Evolutionary conservation across 2,888 invertebrate species (phyloP), one percentile per base, ranked within the genome.

Genomic region (Choristoneura rosaceana): DNA sequence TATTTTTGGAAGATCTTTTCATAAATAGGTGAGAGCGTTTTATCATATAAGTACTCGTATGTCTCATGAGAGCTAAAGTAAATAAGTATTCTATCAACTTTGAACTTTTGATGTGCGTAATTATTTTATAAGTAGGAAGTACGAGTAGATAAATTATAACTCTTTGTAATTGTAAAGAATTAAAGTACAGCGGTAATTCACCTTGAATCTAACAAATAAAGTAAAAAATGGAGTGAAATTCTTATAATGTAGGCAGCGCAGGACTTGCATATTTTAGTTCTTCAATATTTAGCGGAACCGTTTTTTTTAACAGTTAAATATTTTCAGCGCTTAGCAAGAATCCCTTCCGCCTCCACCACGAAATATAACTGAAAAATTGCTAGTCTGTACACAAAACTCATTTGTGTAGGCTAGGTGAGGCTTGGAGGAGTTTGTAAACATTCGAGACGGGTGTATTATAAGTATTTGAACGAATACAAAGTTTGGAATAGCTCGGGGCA

Each of bases 341-440:
- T 59, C 60, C 60, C 55, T 73, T 69, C 63, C 64, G 62, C 50
- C 14, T 69, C 63, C 64, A 50, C 50, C 15, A 34, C 41, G 62
- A 67, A 64, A 68, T 71, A 70, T 71, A 69, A 74, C 74, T 74
- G 76, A 77, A 77, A 82, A 81, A 77, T 81, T 79, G 80, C 79
- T 84, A 75, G 74, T 74, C 5, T 25, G 81, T 76, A 80, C 76
- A 76, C 76, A 76, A 77, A 75, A 75, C 79, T 80, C 78, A 77
- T 74, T 81, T 79, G 78, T 81, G 79, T 73, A 79, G 76, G 74
- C 65, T 69, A 73, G 73, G 68, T 69, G 68, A 68, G 68, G 81
- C 83, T 79, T 82, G 81, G 79, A 86, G 81, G 82, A 88, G 84
- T 87, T 85, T 79, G 89, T 87, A 91, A 91, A 91, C 88, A 91